Percentiles rank a stretch among this genome's conserved stretches.
Conservation (phyloP, 2,797 vertebrate species). For the Microctenopoma stevenorrisi region DNA sequence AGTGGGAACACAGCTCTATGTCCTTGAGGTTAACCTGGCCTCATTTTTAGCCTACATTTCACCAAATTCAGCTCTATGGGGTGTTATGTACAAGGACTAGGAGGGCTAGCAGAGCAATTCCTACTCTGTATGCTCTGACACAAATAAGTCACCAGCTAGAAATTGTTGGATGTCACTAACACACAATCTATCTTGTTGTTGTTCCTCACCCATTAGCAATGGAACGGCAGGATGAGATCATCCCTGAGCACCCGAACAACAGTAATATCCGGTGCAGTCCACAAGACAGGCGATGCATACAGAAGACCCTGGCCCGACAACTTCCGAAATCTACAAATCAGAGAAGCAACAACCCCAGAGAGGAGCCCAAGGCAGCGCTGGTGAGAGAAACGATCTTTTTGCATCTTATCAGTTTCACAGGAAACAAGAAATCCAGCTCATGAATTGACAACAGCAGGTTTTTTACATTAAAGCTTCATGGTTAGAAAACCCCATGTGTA, state of each 20-base stretch:
- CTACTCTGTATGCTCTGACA: conserved; percentile 20
- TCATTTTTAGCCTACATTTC: conserved; percentile 69
- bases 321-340: conserved; percentile 84
- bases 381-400: conserved; percentile 61
- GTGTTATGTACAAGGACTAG: conserved; percentile 35
- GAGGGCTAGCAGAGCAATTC: conserved; percentile 21
- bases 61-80: conserved; percentile 37
- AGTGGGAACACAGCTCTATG: conserved; percentile 31
- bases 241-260: conserved; percentile 90
- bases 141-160: conserved; percentile 1
- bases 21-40: conserved; percentile 68
- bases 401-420: conserved; percentile 27
- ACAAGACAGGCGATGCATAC: conserved; percentile 91
- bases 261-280: conserved; percentile 91
- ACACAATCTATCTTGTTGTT: conserved; percentile 1
- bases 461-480: conserved; percentile 61
- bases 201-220: conserved; percentile 59
- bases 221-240: conserved; percentile 83
- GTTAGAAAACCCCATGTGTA: conserved; percentile 42
- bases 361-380: conserved; percentile 85
- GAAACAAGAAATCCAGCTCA: conserved; percentile 22
- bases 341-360: conserved; percentile 81
- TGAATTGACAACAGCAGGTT: conserved; percentile 50
- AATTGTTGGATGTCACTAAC: background rate
- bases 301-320: conserved; percentile 86